These are phyloP conservation scores for Scaptomyza parva DNA, from an alignment of 2,888 invertebrate species.

Conservation along the genomic window DNA sequence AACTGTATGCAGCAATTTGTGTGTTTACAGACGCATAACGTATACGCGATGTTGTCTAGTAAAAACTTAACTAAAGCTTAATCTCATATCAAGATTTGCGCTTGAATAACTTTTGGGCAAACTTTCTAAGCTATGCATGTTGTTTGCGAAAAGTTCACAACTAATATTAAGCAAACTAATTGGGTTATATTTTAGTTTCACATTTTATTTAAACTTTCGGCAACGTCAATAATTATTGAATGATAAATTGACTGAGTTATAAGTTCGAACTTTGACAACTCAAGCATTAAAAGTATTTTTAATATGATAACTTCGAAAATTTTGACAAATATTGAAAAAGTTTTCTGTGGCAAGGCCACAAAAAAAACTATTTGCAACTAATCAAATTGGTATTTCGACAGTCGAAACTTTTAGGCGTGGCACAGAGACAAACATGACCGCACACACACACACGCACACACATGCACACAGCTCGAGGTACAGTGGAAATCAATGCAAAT, in stretches of 20 bases:
- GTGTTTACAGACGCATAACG: constrained; percentile 1
- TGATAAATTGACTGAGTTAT: constrained; percentile 1
- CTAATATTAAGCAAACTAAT: constrained; percentile 18
- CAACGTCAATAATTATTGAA: constrained; percentile 7
- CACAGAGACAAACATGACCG: neutral
- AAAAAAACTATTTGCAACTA: constrained; percentile 55
- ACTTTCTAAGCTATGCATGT: neutral
- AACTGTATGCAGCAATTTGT: constrained; percentile 52
- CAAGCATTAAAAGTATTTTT: constrained; percentile 15
- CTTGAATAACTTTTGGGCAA: neutral
- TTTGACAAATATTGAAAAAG: constrained; percentile 41
- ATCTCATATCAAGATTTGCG: neutral
- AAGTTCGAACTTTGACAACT: constrained; percentile 13
- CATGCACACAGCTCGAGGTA: constrained; percentile 2
- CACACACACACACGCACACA: neutral
- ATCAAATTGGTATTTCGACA: constrained; percentile 60
- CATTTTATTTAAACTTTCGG: constrained; percentile 10
- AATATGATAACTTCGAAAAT: constrained; percentile 30
- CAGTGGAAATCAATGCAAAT: constrained; percentile 52
- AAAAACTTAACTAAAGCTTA: neutral
- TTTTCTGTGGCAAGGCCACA: constrained; percentile 41
- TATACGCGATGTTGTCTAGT: constrained; percentile 24
- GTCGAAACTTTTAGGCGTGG: constrained; percentile 37
- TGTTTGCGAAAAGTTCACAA: constrained; percentile 11
- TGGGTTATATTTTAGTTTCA: constrained; percentile 11